These are phyloP conservation scores for Eleginops maclovinus DNA, from an alignment of 2,113 vertebrate species.

Conservation along the genomic window DNA sequence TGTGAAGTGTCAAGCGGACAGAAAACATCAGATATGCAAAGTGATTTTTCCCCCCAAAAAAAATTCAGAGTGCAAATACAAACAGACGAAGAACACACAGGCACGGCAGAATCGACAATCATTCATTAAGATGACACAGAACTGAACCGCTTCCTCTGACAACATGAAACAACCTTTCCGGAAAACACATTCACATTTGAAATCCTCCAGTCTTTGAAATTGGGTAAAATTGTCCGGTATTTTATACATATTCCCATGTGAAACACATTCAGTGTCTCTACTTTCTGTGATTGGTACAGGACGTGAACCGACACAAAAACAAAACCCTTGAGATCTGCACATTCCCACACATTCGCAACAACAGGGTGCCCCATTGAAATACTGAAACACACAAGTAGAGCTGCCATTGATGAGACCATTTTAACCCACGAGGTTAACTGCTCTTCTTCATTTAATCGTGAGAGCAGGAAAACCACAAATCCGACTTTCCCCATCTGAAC, in stretches of 20 bases:
- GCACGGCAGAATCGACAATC: slow-evolving; percentile 80
- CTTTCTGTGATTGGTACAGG: slow-evolving; percentile 27
- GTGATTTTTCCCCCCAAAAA: slow-evolving; percentile 50
- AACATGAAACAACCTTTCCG: slow-evolving; percentile 58
- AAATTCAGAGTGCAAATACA: slow-evolving; percentile 80
- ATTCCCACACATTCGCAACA: slow-evolving; percentile 62
- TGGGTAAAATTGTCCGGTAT: slow-evolving; percentile 30
- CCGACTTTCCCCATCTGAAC: slow-evolving; percentile 13
- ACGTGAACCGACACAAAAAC: slow-evolving; percentile 17
- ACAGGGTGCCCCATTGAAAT: slow-evolving; percentile 39
- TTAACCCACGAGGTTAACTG: slow-evolving; percentile 47
- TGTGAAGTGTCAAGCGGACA: slow-evolving; percentile 61
- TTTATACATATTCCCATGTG: slow-evolving; percentile 15
- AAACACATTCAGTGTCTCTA: slow-evolving; percentile 35
- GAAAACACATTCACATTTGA: slow-evolving; percentile 73
- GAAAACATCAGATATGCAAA: slow-evolving; percentile 73
- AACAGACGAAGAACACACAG: slow-evolving; percentile 77
- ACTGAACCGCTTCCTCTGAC: slow-evolving; percentile 61
- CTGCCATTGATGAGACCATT: slow-evolving; percentile 68
- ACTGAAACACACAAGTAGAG: slow-evolving; percentile 73
- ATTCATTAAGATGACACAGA: slow-evolving; percentile 76
- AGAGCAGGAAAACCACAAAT: slow-evolving; percentile 14
- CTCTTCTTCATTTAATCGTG: slow-evolving; percentile 40
- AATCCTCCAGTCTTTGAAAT: slow-evolving; percentile 33
- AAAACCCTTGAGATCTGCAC: slow-evolving; percentile 33